Percentiles rank a stretch among this genome's conserved stretches.
phyloP scores from a whole-genome alignment of 2,113 vertebrate species.

The Ochotona curzoniae region DNA sequence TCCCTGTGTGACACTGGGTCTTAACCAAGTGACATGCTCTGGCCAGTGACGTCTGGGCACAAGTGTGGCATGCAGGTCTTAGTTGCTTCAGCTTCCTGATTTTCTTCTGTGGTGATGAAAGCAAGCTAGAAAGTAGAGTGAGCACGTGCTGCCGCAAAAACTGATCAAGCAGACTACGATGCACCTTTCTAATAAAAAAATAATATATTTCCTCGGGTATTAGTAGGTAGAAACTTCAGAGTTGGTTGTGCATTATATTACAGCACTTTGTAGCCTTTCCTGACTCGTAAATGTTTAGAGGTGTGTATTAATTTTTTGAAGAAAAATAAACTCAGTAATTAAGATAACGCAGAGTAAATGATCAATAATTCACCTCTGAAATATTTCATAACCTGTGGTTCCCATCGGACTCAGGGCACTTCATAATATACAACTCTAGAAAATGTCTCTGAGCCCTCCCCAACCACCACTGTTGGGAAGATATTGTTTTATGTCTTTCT shows the following conservation, averaged over 20 bases:
- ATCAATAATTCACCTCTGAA: not conserved
- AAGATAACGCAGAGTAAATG: not conserved
- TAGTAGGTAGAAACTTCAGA: not conserved
- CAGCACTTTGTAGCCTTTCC: not conserved
- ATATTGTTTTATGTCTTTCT: not conserved
- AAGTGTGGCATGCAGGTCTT: not conserved
- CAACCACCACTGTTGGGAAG: not conserved
- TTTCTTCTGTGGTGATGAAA: conserved; percentile 7
- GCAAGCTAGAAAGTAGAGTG: not conserved
- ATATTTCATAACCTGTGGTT: not conserved
- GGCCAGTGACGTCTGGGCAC: not conserved
- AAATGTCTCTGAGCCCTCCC: not conserved
- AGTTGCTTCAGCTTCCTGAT: not conserved
- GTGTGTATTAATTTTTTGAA: not conserved
- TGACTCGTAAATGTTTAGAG: not conserved
- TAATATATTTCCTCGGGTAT: no score
- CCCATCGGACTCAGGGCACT: not conserved
- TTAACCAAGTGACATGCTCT: no score
- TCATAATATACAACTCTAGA: not conserved
- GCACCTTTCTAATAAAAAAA: not conserved
- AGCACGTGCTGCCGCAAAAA: not conserved
- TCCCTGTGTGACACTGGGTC: no score
- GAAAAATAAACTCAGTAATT: not conserved
- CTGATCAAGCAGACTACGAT: not conserved
- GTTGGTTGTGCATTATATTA: not conserved